phyloP scores from a whole-genome alignment of 2,888 invertebrate genomes.

The Hofmannophila pseudospretella region DNA sequence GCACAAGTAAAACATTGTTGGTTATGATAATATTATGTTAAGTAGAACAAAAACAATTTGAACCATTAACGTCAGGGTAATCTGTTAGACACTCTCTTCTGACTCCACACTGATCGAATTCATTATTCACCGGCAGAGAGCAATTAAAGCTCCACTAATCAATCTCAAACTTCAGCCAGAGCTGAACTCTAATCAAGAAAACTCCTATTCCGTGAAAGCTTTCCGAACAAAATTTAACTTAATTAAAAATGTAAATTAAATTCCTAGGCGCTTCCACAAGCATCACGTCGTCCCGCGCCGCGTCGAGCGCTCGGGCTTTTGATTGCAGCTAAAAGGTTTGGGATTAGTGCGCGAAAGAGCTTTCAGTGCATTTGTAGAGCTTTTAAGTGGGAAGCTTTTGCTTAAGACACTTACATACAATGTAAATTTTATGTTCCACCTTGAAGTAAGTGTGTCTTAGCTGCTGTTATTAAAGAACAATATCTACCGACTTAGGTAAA shows the following conservation, averaged over 20 bases:
- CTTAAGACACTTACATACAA: conserved; percentile 77
- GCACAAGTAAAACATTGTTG: background rate
- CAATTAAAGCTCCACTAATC: conserved; percentile 77
- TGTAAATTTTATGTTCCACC: conserved; percentile 72
- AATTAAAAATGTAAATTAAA: conserved; percentile 79
- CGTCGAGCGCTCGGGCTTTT: conserved; percentile 70
- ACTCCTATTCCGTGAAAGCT: conserved; percentile 77
- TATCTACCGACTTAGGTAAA: conserved; percentile 10
- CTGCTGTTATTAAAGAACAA: conserved; percentile 23
- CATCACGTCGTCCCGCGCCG: conserved; percentile 23
- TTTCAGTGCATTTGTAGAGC: conserved; percentile 79
- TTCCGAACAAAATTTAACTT: conserved; percentile 78
- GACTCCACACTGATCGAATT: conserved; percentile 70
- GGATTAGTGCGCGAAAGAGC: conserved; percentile 79
- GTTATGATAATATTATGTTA: background rate
- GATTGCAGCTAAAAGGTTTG: conserved; percentile 79
- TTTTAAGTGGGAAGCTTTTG: conserved; percentile 79
- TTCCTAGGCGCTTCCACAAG: conserved; percentile 54
- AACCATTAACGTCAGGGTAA: conserved; percentile 50
- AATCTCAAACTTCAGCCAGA: conserved; percentile 75
- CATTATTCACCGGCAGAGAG: conserved; percentile 75
- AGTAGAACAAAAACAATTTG: conserved; percentile 31
- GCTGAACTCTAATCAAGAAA: conserved; percentile 78
- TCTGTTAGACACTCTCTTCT: conserved; percentile 55
- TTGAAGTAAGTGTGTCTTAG: conserved; percentile 37